Evolutionary conservation across 2,888 invertebrate species (phyloP), one percentile per base, ranked within the genome.

Genomic region (Psylliodes chrysocephalus): DNA sequence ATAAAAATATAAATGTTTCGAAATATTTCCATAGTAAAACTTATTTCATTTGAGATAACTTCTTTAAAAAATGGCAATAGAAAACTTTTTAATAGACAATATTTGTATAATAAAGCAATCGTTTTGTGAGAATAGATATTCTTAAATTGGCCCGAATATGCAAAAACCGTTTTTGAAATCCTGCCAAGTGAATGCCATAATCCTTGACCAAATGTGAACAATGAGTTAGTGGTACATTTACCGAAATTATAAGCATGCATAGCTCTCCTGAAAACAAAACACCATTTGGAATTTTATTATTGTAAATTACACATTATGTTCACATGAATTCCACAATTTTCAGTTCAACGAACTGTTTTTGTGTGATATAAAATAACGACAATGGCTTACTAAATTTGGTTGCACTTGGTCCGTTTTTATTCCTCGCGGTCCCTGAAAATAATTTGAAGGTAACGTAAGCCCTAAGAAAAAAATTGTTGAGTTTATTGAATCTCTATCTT

Each of bases 121-220:
- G 8, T 18, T 42, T 42, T 17, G 2, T 7, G 5, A 40, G 2
- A 14, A 40, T 18, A 0, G 25, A n/a, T n/a, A 42, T 54, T 54
- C 40, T 54, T 54, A 54, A 54, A 54, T 54, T 40, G 40, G 40
- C 15, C 12, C 15, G 40, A 40, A 54, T 40, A 40, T 54, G 54
- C 40, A 54, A 54, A 54, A 54, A 54, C 15, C n/a, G 40, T 35
- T 22, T 40, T 54, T 54, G 54, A 54, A 40, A 54, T 54, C 22
- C 40, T 12, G 54, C 54, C 54, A 54, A 54, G 14, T 54, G 25
- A 25, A 54, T 40, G n/a, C 54, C 54, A 54, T 54, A 54, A 53
- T 53, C 53, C 53, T 53, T 53, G 53, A 53, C 53, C 53, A 53
- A 53, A 53, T 53, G 53, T 53, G 53, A 53, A 22, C 28, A 49